Conservation (phyloP, 2,888 invertebrate genomes). For the Dolomedes plantarius region DNA sequence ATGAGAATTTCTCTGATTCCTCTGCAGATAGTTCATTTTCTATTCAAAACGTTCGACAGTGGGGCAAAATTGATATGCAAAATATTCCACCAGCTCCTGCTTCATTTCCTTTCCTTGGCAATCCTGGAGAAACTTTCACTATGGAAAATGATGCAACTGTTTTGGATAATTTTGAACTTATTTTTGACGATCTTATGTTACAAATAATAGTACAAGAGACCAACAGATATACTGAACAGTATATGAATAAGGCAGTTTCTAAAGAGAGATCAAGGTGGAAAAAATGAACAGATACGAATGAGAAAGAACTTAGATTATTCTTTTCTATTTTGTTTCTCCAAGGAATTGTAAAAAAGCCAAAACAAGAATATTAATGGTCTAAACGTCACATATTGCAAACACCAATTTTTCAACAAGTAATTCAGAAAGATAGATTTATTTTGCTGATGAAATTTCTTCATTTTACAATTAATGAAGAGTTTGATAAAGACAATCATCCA, state of each 20-base stretch:
- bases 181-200: not conserved
- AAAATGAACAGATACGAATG: no score
- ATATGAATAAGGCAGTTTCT: not conserved
- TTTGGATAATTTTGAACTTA: constrained; percentile 21
- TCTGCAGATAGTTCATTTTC: constrained; percentile 6
- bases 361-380: no score
- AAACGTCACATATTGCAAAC: no score
- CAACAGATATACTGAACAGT: not conserved
- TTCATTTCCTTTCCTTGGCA: constrained; percentile 26
- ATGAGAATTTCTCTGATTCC: constrained; percentile 9
- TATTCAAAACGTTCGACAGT: constrained; percentile 21
- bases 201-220: not conserved
- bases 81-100: constrained; percentile 16
- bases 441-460: not conserved
- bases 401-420: no score
- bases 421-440: no score
- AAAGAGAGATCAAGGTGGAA: not conserved
- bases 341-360: no score
- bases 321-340: constrained; percentile 5
- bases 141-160: constrained; percentile 4
- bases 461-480: not conserved
- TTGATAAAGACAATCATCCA: no score
- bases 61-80: constrained; percentile 26
- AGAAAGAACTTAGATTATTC: no score
- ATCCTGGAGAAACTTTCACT: constrained; percentile 2